Percentiles rank a stretch among this genome's conserved stretches.
Conservation (phyloP, 2,797 vertebrate genomes). For the Aythya fuligula region DNA sequence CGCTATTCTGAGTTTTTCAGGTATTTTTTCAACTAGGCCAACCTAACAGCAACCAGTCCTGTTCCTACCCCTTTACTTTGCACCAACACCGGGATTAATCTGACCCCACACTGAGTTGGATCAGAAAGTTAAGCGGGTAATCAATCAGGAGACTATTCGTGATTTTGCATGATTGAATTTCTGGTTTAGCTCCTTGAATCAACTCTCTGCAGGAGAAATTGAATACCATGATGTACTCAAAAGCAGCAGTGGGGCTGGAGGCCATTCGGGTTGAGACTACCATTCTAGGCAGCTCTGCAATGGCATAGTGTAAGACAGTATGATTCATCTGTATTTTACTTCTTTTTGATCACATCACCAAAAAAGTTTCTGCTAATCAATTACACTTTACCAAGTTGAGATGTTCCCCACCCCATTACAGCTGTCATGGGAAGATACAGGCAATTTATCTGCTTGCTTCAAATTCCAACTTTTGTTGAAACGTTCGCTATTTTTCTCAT, state of each 20-base stretch:
- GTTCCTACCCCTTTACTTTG: neutral
- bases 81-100: neutral
- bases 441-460: neutral
- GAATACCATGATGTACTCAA: neutral
- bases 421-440: neutral
- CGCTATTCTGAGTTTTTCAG: constrained; percentile 89
- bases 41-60: neutral
- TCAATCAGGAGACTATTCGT: neutral
- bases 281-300: neutral
- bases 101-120: neutral
- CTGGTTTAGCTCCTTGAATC: neutral
- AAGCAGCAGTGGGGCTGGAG: neutral
- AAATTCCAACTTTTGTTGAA: neutral
- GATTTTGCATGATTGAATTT: neutral
- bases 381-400: neutral
- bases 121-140: neutral
- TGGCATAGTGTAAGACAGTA: neutral
- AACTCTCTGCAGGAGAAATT: neutral
- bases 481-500: neutral
- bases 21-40: constrained; percentile 72
- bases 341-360: neutral
- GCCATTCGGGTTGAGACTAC: neutral
- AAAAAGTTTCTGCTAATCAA: neutral
- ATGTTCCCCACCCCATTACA: neutral
- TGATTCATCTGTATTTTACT: neutral